These are phyloP conservation scores for Nephrotoma appendiculata DNA, from an alignment of 2,888 invertebrate species.

Conservation along the genomic window DNA sequence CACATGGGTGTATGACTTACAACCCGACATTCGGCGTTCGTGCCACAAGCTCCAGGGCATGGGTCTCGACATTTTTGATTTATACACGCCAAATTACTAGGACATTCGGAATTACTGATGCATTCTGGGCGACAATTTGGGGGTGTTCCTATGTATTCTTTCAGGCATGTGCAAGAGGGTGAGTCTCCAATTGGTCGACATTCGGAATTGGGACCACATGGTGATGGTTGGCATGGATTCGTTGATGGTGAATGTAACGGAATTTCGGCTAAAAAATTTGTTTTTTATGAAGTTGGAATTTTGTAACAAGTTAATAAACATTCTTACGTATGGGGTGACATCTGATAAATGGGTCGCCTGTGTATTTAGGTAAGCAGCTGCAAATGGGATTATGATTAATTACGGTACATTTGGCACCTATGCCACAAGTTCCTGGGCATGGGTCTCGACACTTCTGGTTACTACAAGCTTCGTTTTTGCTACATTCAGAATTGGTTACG, in stretches of 20 bases:
- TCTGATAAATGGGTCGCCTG: slow-evolving; percentile 51
- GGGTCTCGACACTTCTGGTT: slow-evolving; percentile 58
- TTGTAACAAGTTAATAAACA: slow-evolving; percentile 6
- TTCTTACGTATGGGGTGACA: slow-evolving; percentile 41
- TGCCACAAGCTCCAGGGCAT: slow-evolving; percentile 51
- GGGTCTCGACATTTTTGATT: slow-evolving; percentile 58
- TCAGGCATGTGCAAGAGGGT: slow-evolving; percentile 44
- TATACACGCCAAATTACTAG: slow-evolving; percentile 48
- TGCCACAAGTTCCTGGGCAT: slow-evolving; percentile 58
- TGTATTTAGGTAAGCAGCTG: slow-evolving; percentile 43
- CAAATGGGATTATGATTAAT: slow-evolving; percentile 64
- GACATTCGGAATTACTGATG: slow-evolving; percentile 56
- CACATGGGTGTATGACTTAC: slow-evolving; percentile 64
- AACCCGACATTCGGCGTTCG: slow-evolving; percentile 53
- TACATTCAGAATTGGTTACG: slow-evolving; percentile 54
- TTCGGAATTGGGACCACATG: slow-evolving; percentile 47
- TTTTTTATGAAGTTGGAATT: slow-evolving; percentile 5
- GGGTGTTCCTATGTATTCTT: slow-evolving; percentile 48
- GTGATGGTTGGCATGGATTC: slow-evolving; percentile 48
- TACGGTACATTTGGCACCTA: slow-evolving; percentile 58
- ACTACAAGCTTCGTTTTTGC: slow-evolving; percentile 52
- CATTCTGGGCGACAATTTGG: slow-evolving; percentile 72
- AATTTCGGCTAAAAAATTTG: slow-evolving; percentile 23
- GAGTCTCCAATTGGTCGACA: slow-evolving; percentile 48
- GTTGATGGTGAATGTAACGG: slow-evolving; percentile 19